phyloP scores from a whole-genome alignment of 2,797 vertebrate genomes.

The Lacerta viridis region DNA sequence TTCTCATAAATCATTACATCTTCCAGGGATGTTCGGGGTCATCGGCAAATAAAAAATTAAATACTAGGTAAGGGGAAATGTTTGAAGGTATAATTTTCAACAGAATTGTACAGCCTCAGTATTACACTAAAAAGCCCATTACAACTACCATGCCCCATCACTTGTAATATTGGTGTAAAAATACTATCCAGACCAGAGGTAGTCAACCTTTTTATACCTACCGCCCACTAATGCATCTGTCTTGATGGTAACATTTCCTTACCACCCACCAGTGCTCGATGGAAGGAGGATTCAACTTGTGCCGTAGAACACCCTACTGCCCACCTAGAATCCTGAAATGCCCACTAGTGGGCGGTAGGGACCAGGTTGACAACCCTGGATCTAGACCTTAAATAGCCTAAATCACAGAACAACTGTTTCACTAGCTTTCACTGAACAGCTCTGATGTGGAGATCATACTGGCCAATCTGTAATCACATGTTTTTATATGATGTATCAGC shows the following conservation, averaged over 20 bases:
- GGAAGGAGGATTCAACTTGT: too few species aligned
- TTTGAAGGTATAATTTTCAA: conserved; percentile 3
- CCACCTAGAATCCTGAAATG: too few species aligned
- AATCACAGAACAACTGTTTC: background rate
- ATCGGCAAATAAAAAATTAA: background rate
- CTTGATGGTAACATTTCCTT: too few species aligned
- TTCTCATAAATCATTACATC: background rate
- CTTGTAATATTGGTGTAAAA: background rate
- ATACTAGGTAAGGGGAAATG: accelerated
- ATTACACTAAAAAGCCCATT: background rate
- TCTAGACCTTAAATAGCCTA: background rate
- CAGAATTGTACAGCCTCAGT: background rate
- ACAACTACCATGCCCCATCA: background rate
- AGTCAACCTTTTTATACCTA: too few species aligned
- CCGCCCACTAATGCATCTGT: too few species aligned
- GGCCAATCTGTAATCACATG: background rate
- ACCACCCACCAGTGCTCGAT: too few species aligned
- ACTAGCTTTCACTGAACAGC: background rate
- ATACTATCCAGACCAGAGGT: too few species aligned
- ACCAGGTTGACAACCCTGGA: too few species aligned
- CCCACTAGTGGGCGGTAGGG: too few species aligned
- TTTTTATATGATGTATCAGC: background rate
- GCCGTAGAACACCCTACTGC: too few species aligned
- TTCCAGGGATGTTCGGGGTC: conserved; percentile 2
- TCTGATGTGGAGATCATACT: background rate